Evolutionary conservation across 2,888 invertebrate genomes (phyloP), one percentile per base, ranked within the genome.

Genomic region (Mythimna impura): DNA sequence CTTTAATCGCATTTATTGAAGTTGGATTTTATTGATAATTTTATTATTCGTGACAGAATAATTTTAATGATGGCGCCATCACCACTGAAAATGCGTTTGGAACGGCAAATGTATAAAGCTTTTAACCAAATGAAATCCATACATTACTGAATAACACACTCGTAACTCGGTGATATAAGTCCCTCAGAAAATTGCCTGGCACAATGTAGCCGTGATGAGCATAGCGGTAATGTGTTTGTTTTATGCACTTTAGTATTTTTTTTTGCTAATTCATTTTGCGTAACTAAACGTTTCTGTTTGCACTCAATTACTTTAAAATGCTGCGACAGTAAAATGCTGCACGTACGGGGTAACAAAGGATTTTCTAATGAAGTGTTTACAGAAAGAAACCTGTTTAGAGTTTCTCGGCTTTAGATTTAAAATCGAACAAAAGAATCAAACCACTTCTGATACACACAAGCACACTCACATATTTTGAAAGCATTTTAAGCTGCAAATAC

Each of bases 101-200:
- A 90, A 90, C 88, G 89, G 90, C 91, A 92, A 94, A 92, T 91
- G 91, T 93, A 94, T 92, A 92, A 94, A 93, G 95, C 95, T 95
- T 95, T 95, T 95, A 95, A 94, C 92, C 91, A 94, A 95, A 95
- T 95, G 94, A 95, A 95, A 93, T 86, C 88, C 93, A 91, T 95
- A 93, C 92, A 94, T 94, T 93, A 94, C 91, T 86, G 93, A 93
- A 94, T 94, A 95, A 94, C 93, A 89, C 90, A 93, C 92, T 93
- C 92, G 92, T 92, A 93, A 93, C 92, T 92, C 89, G 86, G 90
- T 92, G 92, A 92, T 93, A 92, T 94, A 93, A 94, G 91, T 91
- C 87, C 91, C 92, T 92, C 92, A 90, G 92, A 94, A 92, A 93
- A 94, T 93, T 91, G 92, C 90, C 93, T 91, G 92, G 93, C 92